Evolutionary conservation across 2,113 vertebrate genomes (phyloP), one percentile per base, ranked within the genome.

Genomic region (Nibea coibor): DNA sequence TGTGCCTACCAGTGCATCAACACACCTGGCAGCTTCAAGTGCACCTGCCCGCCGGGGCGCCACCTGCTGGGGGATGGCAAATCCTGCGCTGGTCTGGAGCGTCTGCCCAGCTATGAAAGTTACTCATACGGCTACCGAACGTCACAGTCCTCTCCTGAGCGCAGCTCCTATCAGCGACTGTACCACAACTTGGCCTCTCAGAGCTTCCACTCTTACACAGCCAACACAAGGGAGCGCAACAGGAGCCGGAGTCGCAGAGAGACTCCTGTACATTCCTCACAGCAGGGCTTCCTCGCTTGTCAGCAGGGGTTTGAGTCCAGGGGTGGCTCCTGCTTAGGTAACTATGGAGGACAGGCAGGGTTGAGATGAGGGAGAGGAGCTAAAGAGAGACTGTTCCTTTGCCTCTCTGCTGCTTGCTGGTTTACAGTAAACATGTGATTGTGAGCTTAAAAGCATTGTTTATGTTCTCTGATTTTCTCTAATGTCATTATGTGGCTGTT

Each of bases 1-100:
- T 99, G 98, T 91, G 98, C 97, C 72, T 94, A 96, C 95, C 96
- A 93, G 70, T 99, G 98, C 89, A 89, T 96, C 96, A 98, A 99
- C 97, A 97, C 90, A 81, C 97, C 96, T 0, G 96, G 98, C 96
- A 99, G 97, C 97, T 99, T 96, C 97, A 96, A 95, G 94, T 99
- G 98, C 95, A 53, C 94, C 87, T 99, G 98, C 96, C 97, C 96
- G 1, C 91, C 96, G 45, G 97, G 98, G 80, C 97, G 95, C 88
- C 95, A 96, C 75, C 95, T 99, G 91, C 94, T 99, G 93, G 97
- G 97, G 57, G 98, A 99, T 68, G 97, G 97, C 89, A 98, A 98
- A 90, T 99, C 98, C 92, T 99, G 98, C 83, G 97, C 97, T 16
- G 97, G 98, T 93, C 91, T 99, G 94, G 96, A 99, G 94, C 95